A percentile compares a stretch with the other conserved stretches of the same genome.
Evolutionary conservation across 1,140 invertebrate species (phyloP).

Genomic region (Rhopalosiphum maidis): DNA sequence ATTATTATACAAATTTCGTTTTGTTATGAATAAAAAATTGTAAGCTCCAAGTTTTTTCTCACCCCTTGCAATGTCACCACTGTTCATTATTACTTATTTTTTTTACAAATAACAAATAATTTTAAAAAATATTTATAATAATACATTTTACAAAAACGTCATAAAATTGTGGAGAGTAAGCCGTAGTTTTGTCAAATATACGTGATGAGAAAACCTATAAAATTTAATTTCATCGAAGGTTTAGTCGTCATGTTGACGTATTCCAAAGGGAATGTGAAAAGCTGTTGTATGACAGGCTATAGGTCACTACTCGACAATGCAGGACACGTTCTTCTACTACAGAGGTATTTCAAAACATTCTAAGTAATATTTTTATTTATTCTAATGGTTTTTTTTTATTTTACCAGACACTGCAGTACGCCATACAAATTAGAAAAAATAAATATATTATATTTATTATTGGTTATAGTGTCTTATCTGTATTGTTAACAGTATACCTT

Average conservation of each 20-base stretch:
- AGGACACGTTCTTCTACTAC: background rate
- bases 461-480: background rate
- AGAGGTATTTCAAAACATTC: background rate
- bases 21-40: background rate
- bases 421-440: background rate
- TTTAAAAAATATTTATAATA: background rate
- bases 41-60: too few relatives aligned
- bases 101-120: background rate
- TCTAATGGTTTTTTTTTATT: constrained; percentile 17
- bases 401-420: background rate
- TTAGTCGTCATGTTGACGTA: background rate
- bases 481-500: background rate
- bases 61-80: background rate
- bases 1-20: background rate
- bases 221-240: background rate
- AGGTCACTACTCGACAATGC: background rate
- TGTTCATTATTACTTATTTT: background rate
- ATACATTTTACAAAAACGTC: background rate
- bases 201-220: background rate
- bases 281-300: background rate
- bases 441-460: background rate
- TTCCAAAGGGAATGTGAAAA: background rate
- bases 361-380: background rate
- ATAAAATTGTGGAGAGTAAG: background rate
- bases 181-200: background rate